phyloP scores from a whole-genome alignment of 2,113 vertebrate species.

The Caretta caretta region DNA sequence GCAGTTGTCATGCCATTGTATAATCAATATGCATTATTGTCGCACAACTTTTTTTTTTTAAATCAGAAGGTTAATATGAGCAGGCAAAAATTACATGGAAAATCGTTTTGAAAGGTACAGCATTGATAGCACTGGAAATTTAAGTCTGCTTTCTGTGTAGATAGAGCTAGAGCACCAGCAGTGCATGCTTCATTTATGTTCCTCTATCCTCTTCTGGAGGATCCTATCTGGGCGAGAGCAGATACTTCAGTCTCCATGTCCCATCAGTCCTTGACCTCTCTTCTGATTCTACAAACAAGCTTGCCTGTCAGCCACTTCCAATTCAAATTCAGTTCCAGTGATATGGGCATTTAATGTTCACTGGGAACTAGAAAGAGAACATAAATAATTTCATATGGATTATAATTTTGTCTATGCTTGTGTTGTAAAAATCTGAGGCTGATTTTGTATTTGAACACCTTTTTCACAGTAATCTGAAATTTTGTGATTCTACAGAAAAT shows the following conservation, averaged over 20 bases:
- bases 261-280: background rate
- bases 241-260: background rate
- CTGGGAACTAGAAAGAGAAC: background rate
- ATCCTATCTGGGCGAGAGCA: background rate
- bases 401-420: background rate
- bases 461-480: background rate
- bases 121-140: fast-evolving
- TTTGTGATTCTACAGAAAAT: background rate
- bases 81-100: background rate
- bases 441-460: background rate
- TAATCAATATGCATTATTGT: background rate
- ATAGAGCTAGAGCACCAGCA: background rate
- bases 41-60: background rate
- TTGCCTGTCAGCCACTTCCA: background rate
- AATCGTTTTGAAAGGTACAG: background rate
- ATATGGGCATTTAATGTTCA: background rate
- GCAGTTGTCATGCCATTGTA: background rate
- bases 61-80: background rate
- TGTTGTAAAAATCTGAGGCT: background rate
- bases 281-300: slow-evolving; percentile 1
- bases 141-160: background rate
- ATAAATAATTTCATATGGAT: background rate
- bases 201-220: background rate
- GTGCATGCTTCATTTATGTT: background rate
- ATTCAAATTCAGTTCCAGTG: background rate